These are phyloP conservation scores for Epinephelus coioides DNA, from an alignment of 2,797 vertebrate species.

Conservation along the genomic window DNA sequence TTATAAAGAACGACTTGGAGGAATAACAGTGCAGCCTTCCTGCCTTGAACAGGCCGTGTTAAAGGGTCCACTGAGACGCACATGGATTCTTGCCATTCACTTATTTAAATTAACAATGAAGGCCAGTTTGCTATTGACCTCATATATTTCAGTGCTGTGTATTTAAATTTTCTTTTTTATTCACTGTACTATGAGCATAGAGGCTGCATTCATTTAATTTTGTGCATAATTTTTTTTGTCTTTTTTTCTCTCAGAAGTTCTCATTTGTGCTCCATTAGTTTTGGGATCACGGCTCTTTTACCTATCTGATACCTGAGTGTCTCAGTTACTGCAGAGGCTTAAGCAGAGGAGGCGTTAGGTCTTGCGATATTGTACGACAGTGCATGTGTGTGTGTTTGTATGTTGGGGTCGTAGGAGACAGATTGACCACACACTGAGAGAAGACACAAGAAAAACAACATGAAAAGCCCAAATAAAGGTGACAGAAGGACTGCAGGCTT, in stretches of 20 bases:
- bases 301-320: slow-evolving; percentile 42
- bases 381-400: slow-evolving; percentile 34
- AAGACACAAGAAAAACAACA: slow-evolving; percentile 72
- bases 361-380: slow-evolving; percentile 36
- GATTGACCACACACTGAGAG: slow-evolving; percentile 72
- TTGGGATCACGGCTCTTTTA: slow-evolving; percentile 32
- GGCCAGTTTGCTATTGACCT: slow-evolving; percentile 9
- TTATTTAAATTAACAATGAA: neutral
- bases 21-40: too few species aligned
- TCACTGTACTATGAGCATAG: slow-evolving; percentile 23
- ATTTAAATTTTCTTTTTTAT: slow-evolving; percentile 31
- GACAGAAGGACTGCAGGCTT: slow-evolving; percentile 75
- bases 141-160: neutral
- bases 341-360: slow-evolving; percentile 51
- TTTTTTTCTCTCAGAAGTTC: slow-evolving; percentile 27
- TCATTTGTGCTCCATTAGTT: slow-evolving; percentile 33
- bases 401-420: slow-evolving; percentile 65
- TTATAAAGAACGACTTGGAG: too few species aligned
- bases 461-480: slow-evolving; percentile 64
- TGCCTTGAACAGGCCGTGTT: too few species aligned
- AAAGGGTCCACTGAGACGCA: too few species aligned
- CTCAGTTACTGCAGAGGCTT: slow-evolving; percentile 41
- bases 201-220: slow-evolving; percentile 29
- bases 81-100: neutral
- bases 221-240: neutral